Conservation (phyloP, 2,888 invertebrate genomes). For the Ornithoptera alexandrae region DNA sequence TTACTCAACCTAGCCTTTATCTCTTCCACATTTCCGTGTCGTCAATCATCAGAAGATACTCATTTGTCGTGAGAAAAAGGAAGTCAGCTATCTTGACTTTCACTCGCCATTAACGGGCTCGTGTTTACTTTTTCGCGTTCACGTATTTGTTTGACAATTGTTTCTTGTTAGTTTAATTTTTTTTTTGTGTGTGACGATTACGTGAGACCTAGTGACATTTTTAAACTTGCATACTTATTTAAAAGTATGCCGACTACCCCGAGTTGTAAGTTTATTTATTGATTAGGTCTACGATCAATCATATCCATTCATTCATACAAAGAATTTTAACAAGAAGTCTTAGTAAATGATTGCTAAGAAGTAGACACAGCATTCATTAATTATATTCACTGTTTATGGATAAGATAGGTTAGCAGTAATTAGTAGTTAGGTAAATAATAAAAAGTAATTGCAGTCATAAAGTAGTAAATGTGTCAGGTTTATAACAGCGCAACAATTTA, state of each 20-base stretch:
- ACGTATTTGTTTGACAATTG: slow-evolving; percentile 42
- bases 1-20: slow-evolving; percentile 30
- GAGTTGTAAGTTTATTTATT: not conserved
- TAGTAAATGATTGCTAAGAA: too few relatives aligned
- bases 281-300: too few relatives aligned
- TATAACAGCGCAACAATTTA: too few relatives aligned
- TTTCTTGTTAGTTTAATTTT: slow-evolving; percentile 40
- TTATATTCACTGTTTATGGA: too few relatives aligned
- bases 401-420: too few relatives aligned
- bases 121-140: slow-evolving; percentile 48
- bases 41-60: slow-evolving; percentile 47
- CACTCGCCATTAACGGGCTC: slow-evolving; percentile 50
- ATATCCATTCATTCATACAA: too few relatives aligned
- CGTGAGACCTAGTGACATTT: slow-evolving; percentile 29
- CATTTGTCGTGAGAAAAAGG: slow-evolving; percentile 64
- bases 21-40: slow-evolving; percentile 45
- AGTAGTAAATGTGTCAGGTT: too few relatives aligned
- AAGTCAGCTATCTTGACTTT: slow-evolving; percentile 50
- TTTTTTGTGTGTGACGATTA: slow-evolving; percentile 28
- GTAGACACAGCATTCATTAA: too few relatives aligned
- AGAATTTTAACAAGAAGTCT: too few relatives aligned
- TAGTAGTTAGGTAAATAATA: too few relatives aligned
- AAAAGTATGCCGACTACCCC: not conserved
- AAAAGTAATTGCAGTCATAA: too few relatives aligned
- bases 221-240: not conserved